Conservation (phyloP, 2,797 vertebrate genomes). For the Urophycis tenuis region DNA sequence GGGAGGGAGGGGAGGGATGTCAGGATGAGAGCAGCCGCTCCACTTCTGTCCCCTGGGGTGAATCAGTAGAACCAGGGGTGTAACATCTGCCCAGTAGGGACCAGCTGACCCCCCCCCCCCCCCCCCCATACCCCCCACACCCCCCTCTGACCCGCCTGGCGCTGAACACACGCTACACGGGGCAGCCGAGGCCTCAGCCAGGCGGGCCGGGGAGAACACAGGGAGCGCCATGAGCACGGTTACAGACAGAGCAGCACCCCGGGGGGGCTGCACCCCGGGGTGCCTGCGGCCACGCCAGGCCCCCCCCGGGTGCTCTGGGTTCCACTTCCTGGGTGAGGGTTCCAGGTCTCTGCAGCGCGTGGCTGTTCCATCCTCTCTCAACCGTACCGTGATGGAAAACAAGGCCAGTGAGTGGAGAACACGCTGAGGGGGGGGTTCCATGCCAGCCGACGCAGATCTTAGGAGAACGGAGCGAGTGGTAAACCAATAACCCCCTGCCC, state of each 20-base stretch:
- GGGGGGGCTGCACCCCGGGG: too few species aligned
- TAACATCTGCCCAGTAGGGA: conserved; percentile 54
- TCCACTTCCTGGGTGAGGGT: too few species aligned
- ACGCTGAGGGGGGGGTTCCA: neutral
- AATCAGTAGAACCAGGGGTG: conserved; percentile 58
- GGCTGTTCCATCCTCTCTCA: too few species aligned
- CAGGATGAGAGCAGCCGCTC: conserved; percentile 36
- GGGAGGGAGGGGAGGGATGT: neutral
- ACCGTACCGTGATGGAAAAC: neutral
- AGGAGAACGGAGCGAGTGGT: neutral
- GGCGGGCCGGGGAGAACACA: neutral
- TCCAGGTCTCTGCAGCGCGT: too few species aligned
- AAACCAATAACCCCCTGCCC: neutral
- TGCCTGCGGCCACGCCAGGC: too few species aligned
- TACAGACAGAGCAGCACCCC: neutral
- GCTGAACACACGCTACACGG: neutral
- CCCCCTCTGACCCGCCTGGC: neutral
- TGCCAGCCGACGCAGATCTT: neutral
- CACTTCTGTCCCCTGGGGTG: conserved; percentile 60
- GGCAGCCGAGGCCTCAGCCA: too few species aligned
- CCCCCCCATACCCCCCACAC: conserved; percentile 20
- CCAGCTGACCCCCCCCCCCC: too few species aligned
- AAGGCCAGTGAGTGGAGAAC: neutral
- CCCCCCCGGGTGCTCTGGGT: too few species aligned
- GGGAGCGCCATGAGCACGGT: neutral